Evolutionary conservation across 2,113 vertebrate genomes (phyloP).

Genomic region (Pelodiscus sinensis): DNA sequence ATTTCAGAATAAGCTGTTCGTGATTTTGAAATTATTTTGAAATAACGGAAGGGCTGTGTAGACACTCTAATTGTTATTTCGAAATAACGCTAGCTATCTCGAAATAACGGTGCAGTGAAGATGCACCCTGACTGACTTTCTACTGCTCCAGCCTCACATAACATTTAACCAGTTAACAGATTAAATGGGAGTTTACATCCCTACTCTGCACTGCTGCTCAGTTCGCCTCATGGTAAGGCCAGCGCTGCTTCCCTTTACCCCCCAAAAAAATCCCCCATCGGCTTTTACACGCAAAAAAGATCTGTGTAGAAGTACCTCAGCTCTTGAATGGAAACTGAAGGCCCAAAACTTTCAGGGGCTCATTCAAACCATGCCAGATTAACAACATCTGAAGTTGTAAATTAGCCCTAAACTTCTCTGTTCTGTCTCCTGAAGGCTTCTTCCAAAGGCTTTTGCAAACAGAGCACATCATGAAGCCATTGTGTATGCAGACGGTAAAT

Average conservation of each 20-base stretch:
- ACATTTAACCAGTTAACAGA: no score
- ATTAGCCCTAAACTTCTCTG: not conserved
- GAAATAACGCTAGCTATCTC: no score
- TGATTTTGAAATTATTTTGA: no score
- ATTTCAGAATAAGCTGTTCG: no score
- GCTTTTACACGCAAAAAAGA: not conserved
- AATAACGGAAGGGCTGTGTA: no score
- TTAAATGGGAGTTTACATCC: no score
- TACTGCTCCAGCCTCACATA: no score
- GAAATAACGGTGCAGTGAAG: no score
- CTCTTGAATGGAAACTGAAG: not conserved
- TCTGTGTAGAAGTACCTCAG: not conserved
- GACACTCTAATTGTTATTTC: no score
- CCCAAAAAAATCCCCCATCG: not conserved
- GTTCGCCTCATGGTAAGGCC: no score
- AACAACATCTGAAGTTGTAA: not conserved
- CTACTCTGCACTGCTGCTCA: not conserved
- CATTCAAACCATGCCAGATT: not conserved
- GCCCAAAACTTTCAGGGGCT: not conserved
- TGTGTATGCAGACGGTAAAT: not conserved
- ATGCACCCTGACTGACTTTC: no score
- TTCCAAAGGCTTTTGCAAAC: slow-evolving; percentile 1
- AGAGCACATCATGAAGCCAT: not conserved
- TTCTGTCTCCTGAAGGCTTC: not conserved
- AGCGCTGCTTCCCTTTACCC: no score